Conservation (phyloP, 1,140 invertebrate species). For the Heliothis virescens region DNA sequence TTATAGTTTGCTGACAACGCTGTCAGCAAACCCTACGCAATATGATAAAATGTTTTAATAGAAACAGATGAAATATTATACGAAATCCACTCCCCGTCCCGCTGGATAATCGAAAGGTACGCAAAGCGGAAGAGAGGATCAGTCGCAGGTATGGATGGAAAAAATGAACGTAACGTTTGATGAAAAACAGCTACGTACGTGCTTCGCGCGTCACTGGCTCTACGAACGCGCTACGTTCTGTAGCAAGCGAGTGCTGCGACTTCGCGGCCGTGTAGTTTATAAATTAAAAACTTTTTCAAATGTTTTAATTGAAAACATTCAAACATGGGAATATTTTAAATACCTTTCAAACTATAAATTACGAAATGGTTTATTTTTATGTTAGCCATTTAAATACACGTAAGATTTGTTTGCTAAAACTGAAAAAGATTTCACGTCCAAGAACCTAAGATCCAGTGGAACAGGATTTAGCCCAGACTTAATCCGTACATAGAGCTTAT, state of each 20-base stretch:
- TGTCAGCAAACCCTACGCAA: slow-evolving; percentile 44
- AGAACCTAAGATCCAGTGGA: slow-evolving; percentile 3
- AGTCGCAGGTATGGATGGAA: slow-evolving; percentile 49
- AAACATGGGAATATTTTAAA: not conserved
- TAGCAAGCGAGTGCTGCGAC: slow-evolving; percentile 27
- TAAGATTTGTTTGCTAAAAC: not conserved
- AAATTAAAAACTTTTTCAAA: slow-evolving; percentile 40
- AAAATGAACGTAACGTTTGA: slow-evolving; percentile 55
- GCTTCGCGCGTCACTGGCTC: slow-evolving; percentile 51
- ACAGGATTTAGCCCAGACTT: slow-evolving; percentile 12
- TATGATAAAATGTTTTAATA: slow-evolving; percentile 53
- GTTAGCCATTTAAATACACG: too few species aligned
- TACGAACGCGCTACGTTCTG: slow-evolving; percentile 24
- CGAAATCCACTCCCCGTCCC: slow-evolving; percentile 51
- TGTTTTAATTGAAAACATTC: slow-evolving; percentile 34
- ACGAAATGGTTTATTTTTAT: not conserved
- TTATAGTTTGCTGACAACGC: slow-evolving; percentile 46
- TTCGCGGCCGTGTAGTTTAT: slow-evolving; percentile 39
- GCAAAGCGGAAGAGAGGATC: slow-evolving; percentile 53
- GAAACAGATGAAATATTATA: slow-evolving; percentile 54
- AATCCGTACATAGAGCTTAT: slow-evolving; percentile 19
- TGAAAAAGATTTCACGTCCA: not conserved
- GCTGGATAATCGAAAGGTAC: slow-evolving; percentile 59
- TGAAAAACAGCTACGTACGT: slow-evolving; percentile 55
- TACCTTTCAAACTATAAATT: not conserved